Evolutionary conservation across 2,888 invertebrate species (phyloP).

Genomic region (Pinctada fucata): DNA sequence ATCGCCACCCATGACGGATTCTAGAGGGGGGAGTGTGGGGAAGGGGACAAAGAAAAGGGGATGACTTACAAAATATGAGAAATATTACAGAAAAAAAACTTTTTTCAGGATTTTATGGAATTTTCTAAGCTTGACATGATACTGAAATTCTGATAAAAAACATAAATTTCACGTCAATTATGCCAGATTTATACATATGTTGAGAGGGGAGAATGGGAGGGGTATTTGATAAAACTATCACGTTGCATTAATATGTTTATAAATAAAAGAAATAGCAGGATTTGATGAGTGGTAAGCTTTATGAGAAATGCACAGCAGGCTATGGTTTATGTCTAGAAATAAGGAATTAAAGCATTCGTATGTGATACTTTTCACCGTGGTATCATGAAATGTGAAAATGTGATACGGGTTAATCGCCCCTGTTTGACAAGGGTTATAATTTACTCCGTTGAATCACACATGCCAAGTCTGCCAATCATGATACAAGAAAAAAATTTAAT

Average conservation of each 20-base stretch:
- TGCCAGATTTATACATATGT: not conserved
- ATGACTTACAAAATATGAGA: not conserved
- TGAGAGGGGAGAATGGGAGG: not conserved
- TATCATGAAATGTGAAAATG: slow-evolving; percentile 40
- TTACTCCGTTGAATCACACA: slow-evolving; percentile 33
- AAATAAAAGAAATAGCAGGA: slow-evolving; percentile 1
- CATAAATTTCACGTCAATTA: slow-evolving; percentile 12
- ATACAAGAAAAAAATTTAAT: not conserved
- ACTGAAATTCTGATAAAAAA: slow-evolving; percentile 4
- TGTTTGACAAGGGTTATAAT: slow-evolving; percentile 44
- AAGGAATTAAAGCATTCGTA: slow-evolving; percentile 16
- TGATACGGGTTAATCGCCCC: slow-evolving; percentile 39
- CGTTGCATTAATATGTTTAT: slow-evolving; percentile 7
- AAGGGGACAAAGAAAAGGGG: no score
- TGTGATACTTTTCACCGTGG: slow-evolving; percentile 29
- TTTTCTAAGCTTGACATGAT: not conserved
- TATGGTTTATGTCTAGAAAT: slow-evolving; percentile 3
- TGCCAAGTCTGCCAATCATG: slow-evolving; percentile 37
- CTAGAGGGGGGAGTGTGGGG: no score
- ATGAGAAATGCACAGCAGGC: not conserved
- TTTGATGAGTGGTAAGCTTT: not conserved
- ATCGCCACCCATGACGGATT: no score
- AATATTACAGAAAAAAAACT: not conserved
- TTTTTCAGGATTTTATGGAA: not conserved
- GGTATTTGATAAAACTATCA: slow-evolving; percentile 12